phyloP scores from a whole-genome alignment of 2,888 invertebrate species.

The Myopa tessellatipennis region DNA sequence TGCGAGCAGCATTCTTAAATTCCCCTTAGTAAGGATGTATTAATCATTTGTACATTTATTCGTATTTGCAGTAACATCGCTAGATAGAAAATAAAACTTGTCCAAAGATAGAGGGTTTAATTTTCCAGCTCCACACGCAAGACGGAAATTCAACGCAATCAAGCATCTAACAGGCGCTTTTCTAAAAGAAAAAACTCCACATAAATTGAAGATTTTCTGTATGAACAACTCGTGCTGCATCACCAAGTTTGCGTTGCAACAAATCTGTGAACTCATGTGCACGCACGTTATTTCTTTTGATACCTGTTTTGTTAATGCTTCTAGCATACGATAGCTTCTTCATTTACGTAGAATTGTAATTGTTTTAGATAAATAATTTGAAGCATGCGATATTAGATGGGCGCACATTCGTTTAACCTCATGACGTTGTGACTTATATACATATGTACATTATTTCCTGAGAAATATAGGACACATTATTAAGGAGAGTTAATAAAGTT shows the following conservation, averaged over 20 bases:
- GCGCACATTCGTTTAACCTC: no score
- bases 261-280: conserved; percentile 8
- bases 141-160: conserved; percentile 28
- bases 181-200: background rate
- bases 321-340: background rate
- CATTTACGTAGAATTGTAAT: background rate
- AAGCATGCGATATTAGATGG: background rate
- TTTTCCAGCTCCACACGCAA: conserved; percentile 9
- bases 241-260: background rate
- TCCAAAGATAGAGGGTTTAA: background rate
- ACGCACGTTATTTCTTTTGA: background rate
- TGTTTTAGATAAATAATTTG: background rate
- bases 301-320: background rate
- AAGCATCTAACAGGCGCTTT: conserved; percentile 8
- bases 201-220: background rate
- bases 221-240: background rate
- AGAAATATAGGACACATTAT: no score
- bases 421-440: conserved; percentile 15
- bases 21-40: background rate
- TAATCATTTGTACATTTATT: background rate
- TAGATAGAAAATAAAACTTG: conserved; percentile 1
- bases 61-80: background rate
- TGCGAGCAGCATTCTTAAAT: background rate
- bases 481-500: no score
- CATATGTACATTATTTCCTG: background rate